Percentiles rank a stretch among this genome's conserved stretches.
Evolutionary conservation across 53 echinoderm and acorn worm species (phyloP).

Genomic region (Temnopleurus reevesii): DNA sequence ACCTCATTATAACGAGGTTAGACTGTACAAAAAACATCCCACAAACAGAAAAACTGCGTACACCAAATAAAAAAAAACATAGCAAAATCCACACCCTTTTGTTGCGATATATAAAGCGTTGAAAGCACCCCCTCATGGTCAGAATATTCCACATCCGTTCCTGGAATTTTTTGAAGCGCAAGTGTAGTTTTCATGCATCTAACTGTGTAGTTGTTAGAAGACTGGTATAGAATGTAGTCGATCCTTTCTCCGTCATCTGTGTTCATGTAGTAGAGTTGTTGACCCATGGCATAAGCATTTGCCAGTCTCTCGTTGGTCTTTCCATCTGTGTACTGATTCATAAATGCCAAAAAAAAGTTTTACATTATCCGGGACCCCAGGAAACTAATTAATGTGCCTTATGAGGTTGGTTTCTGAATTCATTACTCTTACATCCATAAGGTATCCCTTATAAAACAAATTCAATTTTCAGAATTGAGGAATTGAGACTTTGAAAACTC

Average conservation of each 20-base stretch:
- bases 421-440: too few species aligned
- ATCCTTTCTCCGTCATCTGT: slow-evolving; percentile 69
- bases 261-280: slow-evolving; percentile 48
- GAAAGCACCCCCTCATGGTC: slow-evolving; percentile 88
- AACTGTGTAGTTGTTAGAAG: slow-evolving; percentile 7
- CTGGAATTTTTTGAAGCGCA: slow-evolving; percentile 76
- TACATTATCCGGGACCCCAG: too few species aligned
- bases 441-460: too few species aligned
- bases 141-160: slow-evolving; percentile 71
- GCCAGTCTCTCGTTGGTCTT: slow-evolving; percentile 51
- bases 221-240: slow-evolving; percentile 80
- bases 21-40: too few species aligned
- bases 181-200: slow-evolving; percentile 64
- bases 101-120: slow-evolving; percentile 53
- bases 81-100: neutral
- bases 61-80: neutral
- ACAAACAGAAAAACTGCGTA: too few species aligned
- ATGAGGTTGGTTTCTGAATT: too few species aligned
- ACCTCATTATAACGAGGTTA: too few species aligned
- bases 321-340: slow-evolving; percentile 20
- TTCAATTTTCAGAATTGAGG: too few species aligned
- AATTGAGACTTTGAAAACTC: too few species aligned
- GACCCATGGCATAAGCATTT: slow-evolving; percentile 24
- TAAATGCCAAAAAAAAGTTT: too few species aligned
- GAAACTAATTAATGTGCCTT: too few species aligned